Conservation (phyloP, 2,113 vertebrate species). For the Polyodon spathula region DNA sequence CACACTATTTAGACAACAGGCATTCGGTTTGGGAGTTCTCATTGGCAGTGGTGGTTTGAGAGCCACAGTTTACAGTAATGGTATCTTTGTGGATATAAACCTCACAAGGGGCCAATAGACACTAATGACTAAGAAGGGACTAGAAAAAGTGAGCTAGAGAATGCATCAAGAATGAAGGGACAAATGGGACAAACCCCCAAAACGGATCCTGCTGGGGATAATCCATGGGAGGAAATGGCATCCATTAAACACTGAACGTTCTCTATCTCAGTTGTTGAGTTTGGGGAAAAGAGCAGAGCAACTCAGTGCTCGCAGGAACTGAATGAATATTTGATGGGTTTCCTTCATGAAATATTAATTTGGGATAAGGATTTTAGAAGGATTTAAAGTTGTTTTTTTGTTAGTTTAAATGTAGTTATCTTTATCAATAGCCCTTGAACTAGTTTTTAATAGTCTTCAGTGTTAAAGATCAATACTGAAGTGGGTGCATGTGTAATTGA, state of each 20-base stretch:
- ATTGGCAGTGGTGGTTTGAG: neutral
- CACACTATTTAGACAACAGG: too few species aligned
- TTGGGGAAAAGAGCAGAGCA: neutral
- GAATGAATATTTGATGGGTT: slow-evolving; percentile 2
- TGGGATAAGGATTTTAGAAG: neutral
- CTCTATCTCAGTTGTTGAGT: neutral
- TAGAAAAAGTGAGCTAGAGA: neutral
- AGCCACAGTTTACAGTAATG: neutral
- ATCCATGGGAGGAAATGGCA: neutral
- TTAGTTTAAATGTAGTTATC: neutral
- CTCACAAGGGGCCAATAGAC: neutral
- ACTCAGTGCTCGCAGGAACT: neutral
- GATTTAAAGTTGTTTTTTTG: neutral
- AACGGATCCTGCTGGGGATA: neutral
- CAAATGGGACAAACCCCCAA: neutral
- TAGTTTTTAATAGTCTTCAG: neutral
- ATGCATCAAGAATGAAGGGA: neutral
- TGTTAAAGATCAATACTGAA: too few species aligned
- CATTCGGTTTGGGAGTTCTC: too few species aligned
- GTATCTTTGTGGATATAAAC: neutral
- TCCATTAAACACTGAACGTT: neutral
- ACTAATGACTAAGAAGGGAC: neutral
- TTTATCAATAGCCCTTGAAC: neutral
- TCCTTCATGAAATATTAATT: neutral
- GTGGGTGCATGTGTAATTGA: too few species aligned